Percentiles rank a stretch among this genome's conserved stretches.
These are phyloP conservation scores for Bryconaethiops microstoma DNA, from an alignment of 2,797 vertebrate species.

Conservation along the genomic window DNA sequence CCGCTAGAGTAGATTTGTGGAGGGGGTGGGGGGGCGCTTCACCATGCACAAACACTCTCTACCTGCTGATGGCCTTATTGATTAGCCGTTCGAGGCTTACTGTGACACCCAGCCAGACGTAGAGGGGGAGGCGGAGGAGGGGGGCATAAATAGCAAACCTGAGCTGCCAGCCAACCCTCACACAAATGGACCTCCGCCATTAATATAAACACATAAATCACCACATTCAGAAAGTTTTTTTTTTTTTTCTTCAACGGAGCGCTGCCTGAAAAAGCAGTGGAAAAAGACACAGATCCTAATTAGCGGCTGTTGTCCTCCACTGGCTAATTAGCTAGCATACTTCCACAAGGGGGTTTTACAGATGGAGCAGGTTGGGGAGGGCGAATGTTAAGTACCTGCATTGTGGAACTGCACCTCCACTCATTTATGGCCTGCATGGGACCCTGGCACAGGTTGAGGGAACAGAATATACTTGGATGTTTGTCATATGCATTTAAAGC, in stretches of 20 bases:
- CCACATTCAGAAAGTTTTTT: conserved; percentile 15
- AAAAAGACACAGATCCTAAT: conserved; percentile 36
- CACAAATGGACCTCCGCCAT: conserved; percentile 29
- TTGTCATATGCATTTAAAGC: not conserved
- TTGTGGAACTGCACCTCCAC: not conserved
- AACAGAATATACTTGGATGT: not conserved
- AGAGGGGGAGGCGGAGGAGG: not conserved
- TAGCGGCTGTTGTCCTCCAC: conserved; percentile 12
- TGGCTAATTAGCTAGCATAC: conserved; percentile 10
- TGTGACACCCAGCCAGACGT: conserved; percentile 38
- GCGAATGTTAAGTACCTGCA: not conserved
- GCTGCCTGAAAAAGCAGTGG: conserved; percentile 15
- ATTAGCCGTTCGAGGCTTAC: conserved; percentile 35
- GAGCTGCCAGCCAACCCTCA: conserved; percentile 7
- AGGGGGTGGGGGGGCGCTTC: conserved; percentile 9
- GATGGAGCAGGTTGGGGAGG: not conserved
- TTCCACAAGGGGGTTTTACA: conserved; percentile 4
- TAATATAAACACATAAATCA: conserved; percentile 28
- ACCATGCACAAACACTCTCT: conserved; percentile 35
- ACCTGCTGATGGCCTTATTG: conserved; percentile 45
- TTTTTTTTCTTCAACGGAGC: conserved; percentile 16
- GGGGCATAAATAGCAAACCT: conserved; percentile 34
- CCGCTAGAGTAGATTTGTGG: no score
- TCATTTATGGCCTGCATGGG: not conserved
- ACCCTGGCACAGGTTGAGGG: not conserved